These are phyloP conservation scores for Acrocephalus scirpaceus DNA, from an alignment of 2,797 vertebrate genomes.

Conservation along the genomic window DNA sequence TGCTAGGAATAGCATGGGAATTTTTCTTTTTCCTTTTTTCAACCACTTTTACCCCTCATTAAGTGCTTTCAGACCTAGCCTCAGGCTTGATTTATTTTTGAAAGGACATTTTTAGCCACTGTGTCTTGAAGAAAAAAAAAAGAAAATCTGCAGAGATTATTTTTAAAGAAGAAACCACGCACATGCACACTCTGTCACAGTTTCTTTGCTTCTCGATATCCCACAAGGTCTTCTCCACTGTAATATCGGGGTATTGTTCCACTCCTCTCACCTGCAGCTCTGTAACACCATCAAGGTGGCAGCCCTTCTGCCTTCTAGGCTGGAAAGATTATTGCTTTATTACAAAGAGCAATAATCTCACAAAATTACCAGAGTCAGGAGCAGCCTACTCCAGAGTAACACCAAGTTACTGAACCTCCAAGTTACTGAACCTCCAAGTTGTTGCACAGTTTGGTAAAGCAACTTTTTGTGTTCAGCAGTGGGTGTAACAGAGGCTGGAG, in stretches of 20 bases:
- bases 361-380: neutral
- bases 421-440: neutral
- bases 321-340: neutral
- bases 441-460: neutral
- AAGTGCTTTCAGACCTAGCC: conserved; percentile 24
- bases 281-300: neutral
- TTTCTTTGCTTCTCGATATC: neutral
- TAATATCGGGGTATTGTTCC: fast-evolving
- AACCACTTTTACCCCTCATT: conserved; percentile 2
- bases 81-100: conserved; percentile 31
- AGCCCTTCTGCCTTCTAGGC: neutral
- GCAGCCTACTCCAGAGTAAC: neutral
- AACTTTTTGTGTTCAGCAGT: neutral
- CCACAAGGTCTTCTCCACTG: neutral
- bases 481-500: neutral
- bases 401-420: neutral
- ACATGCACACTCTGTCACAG: neutral
- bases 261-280: neutral
- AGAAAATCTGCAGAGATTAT: neutral
- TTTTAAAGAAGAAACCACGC: neutral
- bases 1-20: neutral
- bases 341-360: neutral
- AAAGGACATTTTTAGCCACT: conserved; percentile 21
- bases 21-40: conserved; percentile 3
- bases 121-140: neutral